Conservation (phyloP, 2,113 vertebrate species). For the Ochotona curzoniae region DNA sequence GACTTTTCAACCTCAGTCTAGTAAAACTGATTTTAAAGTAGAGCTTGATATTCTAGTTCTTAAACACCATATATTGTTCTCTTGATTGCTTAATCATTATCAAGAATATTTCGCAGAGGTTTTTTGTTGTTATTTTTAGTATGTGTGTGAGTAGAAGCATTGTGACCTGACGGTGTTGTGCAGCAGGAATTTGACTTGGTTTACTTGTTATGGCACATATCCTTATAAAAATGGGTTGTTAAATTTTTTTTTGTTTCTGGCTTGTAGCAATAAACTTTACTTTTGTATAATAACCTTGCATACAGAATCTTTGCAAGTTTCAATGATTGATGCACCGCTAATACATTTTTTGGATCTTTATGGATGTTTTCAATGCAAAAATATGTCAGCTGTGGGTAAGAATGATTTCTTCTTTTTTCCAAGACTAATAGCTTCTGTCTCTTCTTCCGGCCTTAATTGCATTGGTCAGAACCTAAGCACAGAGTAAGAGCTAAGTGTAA, state of each 20-base stretch:
- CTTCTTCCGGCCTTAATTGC: neutral
- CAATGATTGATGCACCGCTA: neutral
- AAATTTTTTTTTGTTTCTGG: neutral
- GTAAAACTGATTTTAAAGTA: neutral
- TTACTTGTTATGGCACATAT: neutral
- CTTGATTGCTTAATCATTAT: neutral
- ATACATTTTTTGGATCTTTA: neutral
- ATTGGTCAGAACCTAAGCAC: neutral
- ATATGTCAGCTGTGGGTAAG: neutral
- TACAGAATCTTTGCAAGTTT: neutral
- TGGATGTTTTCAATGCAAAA: neutral
- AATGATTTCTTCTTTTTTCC: neutral
- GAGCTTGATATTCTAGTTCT: neutral
- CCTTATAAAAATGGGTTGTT: neutral
- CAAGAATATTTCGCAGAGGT: neutral
- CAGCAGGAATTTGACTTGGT: neutral
- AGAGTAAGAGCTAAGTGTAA: rapidly evolving
- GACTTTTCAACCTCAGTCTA: neutral
- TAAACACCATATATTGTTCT: too few relatives aligned
- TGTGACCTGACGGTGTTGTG: neutral
- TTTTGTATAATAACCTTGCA: neutral
- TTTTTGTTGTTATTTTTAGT: neutral
- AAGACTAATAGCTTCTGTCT: neutral
- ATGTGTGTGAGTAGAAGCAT: neutral
- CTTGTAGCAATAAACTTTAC: neutral